Base-by-base conservation (phyloP, 2,888 invertebrate species). In the Zygaena filipendulae region DNA sequence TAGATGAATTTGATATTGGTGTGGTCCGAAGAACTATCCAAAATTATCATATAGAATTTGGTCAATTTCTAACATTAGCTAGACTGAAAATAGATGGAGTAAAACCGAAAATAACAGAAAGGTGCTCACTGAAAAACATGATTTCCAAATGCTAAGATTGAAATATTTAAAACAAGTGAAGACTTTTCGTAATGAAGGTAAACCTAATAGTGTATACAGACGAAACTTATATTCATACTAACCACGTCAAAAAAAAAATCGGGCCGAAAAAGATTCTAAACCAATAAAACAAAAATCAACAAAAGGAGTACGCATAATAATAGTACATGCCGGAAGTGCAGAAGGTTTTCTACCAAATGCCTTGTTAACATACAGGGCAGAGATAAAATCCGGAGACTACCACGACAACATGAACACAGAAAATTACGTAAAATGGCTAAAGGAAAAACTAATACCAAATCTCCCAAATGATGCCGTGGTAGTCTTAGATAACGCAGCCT, bases 351-450 rank as follows among this genome's bases (percentile, higher is more conserved):
- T 41, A 14, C 33, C 25, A 9, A 36, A 41, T 13, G 37, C 36
- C 25, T 30, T 11, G 10, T 34, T 39, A 10, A 29, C 30, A 9
- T 41, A 33, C 27, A 34, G 32, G 29, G 36, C 31, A 18, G 29
- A 36, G 16, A 32, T 23, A 2, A 36, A 16, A 30, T 21, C 26
- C 22, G 40, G 40, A 4, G 45, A 45, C 21, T 44, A 41, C 16
- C 40, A 42, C 12, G 40, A 40, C 21, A 31, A 43, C 12, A 46
- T 51, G 44, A 46, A 45, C 27, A 29, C 9, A 9, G 23, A 30
- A 6, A 38, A 37, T 23, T 37, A 35, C 26, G 30, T 33, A 16
- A 36, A 30, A 21, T 55, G 49, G 51, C 21, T 53, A n/a, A 12
- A 16, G 30, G 38, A 25, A 1, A 36, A 48, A 26, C 19, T 52